Evolutionary conservation across 1,140 invertebrate species (phyloP), one percentile per base, ranked within the genome.

Genomic region (Ceratina calcarata): DNA sequence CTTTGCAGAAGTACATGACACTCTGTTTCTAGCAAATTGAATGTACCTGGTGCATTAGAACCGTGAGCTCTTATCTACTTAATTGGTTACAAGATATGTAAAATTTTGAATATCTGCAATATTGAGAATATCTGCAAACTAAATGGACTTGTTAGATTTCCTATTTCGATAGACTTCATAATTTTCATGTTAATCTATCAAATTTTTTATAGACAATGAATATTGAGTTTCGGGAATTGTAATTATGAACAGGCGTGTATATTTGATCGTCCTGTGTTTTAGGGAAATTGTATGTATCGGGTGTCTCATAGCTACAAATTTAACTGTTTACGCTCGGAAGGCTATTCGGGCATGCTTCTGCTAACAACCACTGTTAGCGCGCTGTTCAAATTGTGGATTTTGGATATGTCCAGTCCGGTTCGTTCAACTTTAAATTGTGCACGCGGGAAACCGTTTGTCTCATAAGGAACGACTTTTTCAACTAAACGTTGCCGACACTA

Each of bases 361-460:
- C 55, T 71, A 71, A 71, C 69, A 71, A 71, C 55, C 67, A 27
- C 27, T 27, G 37, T 71, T 60, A 60, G 32, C n/a, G 57, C n/a
- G n/a, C 4, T 24, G 20, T 58, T 45, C n/a, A 58, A 60, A 60
- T 60, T 60, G 55, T 60, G 32, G 27, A 71, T 71, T 71, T 71
- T 71, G 57, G 57, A 60, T 60, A 71, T 45, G 60, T n/a, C 22
- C 20, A n/a, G 20, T 45, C 37, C 7, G 3, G 24, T 24, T 32
- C 67, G 67, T 70, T 70, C 6, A 20, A 24, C 67, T 58, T 57
- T 32, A 57, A 70, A 57, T 70, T 70, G 24, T 70, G 53, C 20
- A 27, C 2, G 67, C n/a, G 24, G 32, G 20, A 55, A 57, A 32
- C 22, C 24, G 22, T 24, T 27, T 12, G 20, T 22, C 2, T 53